phyloP scores from a whole-genome alignment of 2,888 invertebrate species.

The Notodonta dromedarius region DNA sequence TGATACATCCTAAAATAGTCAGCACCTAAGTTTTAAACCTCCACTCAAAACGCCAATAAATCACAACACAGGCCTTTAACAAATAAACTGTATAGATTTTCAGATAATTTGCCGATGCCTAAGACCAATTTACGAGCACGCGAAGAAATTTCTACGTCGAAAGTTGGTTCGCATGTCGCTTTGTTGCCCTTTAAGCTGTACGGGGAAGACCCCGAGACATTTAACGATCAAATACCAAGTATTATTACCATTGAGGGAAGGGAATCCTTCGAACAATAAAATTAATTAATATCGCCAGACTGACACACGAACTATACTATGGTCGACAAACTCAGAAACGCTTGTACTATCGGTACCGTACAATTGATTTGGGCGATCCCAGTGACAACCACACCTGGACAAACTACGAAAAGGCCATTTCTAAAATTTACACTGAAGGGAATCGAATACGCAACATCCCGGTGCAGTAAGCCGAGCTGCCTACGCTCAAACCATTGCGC shows the following conservation, averaged over 20 bases:
- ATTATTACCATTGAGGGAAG: constrained; percentile 41
- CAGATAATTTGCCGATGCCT: constrained; percentile 59
- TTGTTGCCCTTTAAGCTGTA: constrained; percentile 54
- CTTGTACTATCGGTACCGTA: too few species aligned
- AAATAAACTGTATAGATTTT: constrained; percentile 54
- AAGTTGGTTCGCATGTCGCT: constrained; percentile 54
- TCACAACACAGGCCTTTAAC: constrained; percentile 47
- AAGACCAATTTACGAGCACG: constrained; percentile 62
- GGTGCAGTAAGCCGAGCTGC: too few species aligned
- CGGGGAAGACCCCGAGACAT: constrained; percentile 48
- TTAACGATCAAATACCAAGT: constrained; percentile 57
- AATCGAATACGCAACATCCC: too few species aligned
- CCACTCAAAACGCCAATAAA: constrained; percentile 20
- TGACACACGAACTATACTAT: too few species aligned
- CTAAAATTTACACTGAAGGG: too few species aligned
- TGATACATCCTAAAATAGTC: too few species aligned
- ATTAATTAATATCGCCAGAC: too few species aligned
- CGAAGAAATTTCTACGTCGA: constrained; percentile 59
- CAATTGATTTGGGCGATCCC: too few species aligned
- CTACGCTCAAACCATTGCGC: too few species aligned
- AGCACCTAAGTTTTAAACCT: background rate
- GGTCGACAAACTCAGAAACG: too few species aligned
- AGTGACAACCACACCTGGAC: too few species aligned
- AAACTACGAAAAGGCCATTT: too few species aligned
- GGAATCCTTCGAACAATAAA: constrained; percentile 8